A percentile compares a stretch with the other conserved stretches of the same genome.
phyloP scores from a whole-genome alignment of 37 sponge, comb jelly and placozoan genomes.

The Geodia barretti region DNA sequence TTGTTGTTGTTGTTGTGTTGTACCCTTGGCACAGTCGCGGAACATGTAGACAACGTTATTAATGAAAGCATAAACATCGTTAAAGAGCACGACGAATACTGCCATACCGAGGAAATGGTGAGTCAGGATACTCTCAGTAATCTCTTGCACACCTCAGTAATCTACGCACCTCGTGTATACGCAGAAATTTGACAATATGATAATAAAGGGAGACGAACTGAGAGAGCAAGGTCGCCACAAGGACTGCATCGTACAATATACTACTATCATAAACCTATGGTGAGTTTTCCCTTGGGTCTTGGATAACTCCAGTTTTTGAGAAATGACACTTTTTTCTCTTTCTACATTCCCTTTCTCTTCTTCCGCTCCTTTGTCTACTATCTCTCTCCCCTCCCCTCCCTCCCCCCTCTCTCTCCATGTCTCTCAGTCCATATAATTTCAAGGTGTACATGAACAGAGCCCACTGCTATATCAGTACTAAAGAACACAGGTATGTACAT shows the following conservation, averaged over 20 bases:
- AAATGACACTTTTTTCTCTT: no score
- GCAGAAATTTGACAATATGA: conserved; percentile 1
- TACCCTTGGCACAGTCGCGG: conserved; percentile 38
- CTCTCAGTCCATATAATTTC: conserved; percentile 50
- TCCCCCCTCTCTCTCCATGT: neutral
- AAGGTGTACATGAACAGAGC: conserved; percentile 48
- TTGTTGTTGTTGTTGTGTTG: no score
- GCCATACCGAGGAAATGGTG: conserved; percentile 8
- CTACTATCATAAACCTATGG: neutral
- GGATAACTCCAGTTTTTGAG: no score
- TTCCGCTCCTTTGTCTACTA: neutral
- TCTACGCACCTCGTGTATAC: neutral
- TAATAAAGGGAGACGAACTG: conserved; percentile 12
- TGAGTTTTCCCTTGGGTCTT: neutral
- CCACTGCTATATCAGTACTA: conserved; percentile 7
- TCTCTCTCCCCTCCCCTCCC: conserved; percentile 13
- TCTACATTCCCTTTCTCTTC: neutral
- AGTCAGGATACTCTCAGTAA: neutral
- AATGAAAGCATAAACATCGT: neutral
- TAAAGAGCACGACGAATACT: conserved; percentile 13
- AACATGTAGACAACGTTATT: conserved; percentile 20
- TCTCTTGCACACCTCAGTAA: neutral
- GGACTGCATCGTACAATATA: neutral
- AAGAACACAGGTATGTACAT: conserved; percentile 18
- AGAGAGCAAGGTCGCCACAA: neutral